phyloP scores from a whole-genome alignment of 2,113 vertebrate species.

The Bubo scandiacus region DNA sequence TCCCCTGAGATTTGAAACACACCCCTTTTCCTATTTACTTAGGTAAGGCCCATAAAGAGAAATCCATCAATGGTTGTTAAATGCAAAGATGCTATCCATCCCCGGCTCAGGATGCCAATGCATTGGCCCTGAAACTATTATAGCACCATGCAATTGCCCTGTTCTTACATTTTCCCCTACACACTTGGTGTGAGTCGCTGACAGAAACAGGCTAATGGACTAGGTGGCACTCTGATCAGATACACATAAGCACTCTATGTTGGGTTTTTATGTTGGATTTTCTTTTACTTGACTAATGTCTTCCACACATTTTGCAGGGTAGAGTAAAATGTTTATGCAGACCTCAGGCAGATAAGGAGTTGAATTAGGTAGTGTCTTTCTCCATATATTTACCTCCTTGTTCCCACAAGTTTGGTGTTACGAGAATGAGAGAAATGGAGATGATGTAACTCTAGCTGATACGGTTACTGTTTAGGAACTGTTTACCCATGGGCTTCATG shows the following conservation, averaged over 20 bases:
- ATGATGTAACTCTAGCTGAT: neutral
- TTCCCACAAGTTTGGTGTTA: neutral
- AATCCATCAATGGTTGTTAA: neutral
- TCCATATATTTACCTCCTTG: neutral
- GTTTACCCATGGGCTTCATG: neutral
- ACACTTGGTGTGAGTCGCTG: neutral
- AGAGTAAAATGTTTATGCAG: neutral
- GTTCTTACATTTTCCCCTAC: neutral
- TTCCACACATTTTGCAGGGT: neutral
- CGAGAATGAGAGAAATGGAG: neutral
- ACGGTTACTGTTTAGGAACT: neutral
- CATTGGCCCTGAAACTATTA: neutral
- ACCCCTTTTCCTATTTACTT: neutral
- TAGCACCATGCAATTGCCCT: too few species aligned
- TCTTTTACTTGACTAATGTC: neutral
- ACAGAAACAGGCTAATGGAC: neutral
- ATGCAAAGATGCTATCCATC: neutral
- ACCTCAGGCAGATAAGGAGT: neutral
- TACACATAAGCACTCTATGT: fast-evolving
- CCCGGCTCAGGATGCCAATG: neutral
- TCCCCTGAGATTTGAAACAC: neutral
- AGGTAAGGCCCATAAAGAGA: neutral
- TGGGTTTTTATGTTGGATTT: neutral
- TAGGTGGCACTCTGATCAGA: neutral
- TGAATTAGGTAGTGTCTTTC: neutral